These are phyloP conservation scores for Phalera bucephala DNA, from an alignment of 2,888 invertebrate genomes.

Conservation along the genomic window DNA sequence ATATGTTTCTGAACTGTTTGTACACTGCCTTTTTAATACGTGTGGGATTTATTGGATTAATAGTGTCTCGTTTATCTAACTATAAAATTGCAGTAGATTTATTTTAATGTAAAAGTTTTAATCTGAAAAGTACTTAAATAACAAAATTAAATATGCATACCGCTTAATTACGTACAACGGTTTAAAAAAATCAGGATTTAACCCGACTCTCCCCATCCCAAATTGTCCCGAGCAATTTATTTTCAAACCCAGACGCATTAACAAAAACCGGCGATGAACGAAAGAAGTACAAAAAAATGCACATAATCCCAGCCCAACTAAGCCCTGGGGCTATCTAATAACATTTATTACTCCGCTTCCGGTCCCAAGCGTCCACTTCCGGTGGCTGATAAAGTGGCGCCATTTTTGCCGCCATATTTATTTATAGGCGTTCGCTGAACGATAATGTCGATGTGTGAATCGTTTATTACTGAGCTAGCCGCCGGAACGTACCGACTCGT, in stretches of 20 bases:
- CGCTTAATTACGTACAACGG: constrained; percentile 37
- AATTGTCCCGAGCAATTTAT: constrained; percentile 73
- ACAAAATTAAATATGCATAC: constrained; percentile 18
- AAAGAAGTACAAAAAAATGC: constrained; percentile 69
- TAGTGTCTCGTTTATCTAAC: constrained; percentile 5
- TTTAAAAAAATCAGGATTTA: constrained; percentile 29
- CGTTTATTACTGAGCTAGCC: constrained; percentile 54
- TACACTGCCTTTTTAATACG: constrained; percentile 21
- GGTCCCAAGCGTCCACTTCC: constrained; percentile 81
- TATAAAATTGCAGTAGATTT: too few relatives aligned
- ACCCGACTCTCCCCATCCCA: constrained; percentile 32
- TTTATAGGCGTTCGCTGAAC: constrained; percentile 74
- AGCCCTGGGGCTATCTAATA: constrained; percentile 82
- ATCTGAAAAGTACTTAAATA: too few relatives aligned
- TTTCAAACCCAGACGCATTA: constrained; percentile 76
- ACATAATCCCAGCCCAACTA: constrained; percentile 67
- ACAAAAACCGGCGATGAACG: constrained; percentile 68
- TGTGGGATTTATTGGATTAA: constrained; percentile 14
- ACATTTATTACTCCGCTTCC: constrained; percentile 79
- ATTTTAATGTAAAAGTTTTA: too few relatives aligned
- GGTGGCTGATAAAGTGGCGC: constrained; percentile 79
- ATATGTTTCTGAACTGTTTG: constrained; percentile 50
- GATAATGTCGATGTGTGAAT: constrained; percentile 71
- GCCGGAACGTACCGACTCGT: constrained; percentile 35
- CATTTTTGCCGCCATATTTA: constrained; percentile 83